Conservation (phyloP, 2,888 invertebrate species). For the Priocnemis perturbator region DNA sequence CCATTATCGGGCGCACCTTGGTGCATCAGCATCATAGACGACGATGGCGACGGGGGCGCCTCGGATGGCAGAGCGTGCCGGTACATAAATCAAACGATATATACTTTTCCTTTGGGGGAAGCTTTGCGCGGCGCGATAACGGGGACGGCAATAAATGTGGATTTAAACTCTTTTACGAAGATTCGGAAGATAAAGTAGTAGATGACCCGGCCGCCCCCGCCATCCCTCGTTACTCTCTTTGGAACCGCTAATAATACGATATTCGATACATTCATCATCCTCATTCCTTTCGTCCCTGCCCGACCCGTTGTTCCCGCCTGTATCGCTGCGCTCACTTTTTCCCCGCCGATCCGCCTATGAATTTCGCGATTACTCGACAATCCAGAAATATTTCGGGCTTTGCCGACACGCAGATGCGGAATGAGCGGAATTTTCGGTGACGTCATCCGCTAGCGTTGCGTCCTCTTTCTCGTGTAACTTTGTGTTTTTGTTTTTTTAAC, state of each 20-base stretch:
- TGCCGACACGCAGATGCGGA: no score
- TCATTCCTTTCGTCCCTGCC: slow-evolving; percentile 21
- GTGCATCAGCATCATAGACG: slow-evolving; percentile 27
- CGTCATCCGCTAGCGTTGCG: no score
- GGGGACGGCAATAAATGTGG: slow-evolving; percentile 51
- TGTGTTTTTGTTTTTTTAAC: no score
- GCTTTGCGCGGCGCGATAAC: slow-evolving; percentile 41
- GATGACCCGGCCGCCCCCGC: background rate
- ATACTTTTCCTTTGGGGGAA: slow-evolving; percentile 27
- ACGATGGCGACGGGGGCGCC: no score
- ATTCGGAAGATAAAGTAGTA: slow-evolving; percentile 49
- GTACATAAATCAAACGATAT: slow-evolving; percentile 56
- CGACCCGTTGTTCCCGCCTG: background rate
- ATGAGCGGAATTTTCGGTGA: no score
- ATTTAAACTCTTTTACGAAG: slow-evolving; percentile 55
- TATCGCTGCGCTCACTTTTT: background rate
- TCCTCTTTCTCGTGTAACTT: no score
- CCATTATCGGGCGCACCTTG: slow-evolving; percentile 42
- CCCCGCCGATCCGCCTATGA: background rate
- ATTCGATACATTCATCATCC: slow-evolving; percentile 29
- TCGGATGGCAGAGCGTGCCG: slow-evolving; percentile 30
- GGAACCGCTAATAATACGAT: slow-evolving; percentile 13
- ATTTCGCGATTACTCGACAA: no score
- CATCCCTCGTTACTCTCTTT: background rate
- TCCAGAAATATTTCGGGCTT: no score